Evolutionary conservation across 1,140 invertebrate genomes (phyloP).

Genomic region (Sinella curviseta): DNA sequence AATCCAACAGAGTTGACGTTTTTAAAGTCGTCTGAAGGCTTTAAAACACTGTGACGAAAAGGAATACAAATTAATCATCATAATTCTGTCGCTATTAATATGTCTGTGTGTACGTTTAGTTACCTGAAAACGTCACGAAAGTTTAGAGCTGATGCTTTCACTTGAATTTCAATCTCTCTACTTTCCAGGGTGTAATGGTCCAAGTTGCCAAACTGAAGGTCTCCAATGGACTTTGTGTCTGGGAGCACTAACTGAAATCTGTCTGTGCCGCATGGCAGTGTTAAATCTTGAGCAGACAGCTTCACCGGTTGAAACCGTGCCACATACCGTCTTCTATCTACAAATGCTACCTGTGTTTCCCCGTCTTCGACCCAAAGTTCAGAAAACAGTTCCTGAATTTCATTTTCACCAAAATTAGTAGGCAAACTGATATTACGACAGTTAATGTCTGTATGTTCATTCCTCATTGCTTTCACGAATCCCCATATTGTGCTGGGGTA

Average conservation of each 20-base stretch:
- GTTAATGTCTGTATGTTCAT: slow-evolving; percentile 1
- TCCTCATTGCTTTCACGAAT: neutral
- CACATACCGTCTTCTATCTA: neutral
- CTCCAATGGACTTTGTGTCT: neutral
- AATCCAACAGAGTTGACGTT: neutral
- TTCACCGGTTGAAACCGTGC: neutral
- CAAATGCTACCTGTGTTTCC: neutral
- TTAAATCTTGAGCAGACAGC: neutral
- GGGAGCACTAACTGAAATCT: neutral
- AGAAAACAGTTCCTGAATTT: neutral
- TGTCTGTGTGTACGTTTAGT: neutral
- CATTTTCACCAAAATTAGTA: neutral
- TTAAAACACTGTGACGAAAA: neutral
- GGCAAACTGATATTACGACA: neutral
- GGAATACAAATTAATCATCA: neutral
- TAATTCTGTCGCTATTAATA: neutral
- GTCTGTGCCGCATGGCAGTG: neutral
- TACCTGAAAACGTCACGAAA: slow-evolving; percentile 5
- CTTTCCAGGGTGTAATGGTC: neutral
- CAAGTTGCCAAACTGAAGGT: neutral
- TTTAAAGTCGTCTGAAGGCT: neutral
- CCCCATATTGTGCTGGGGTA: neutral
- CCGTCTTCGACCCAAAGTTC: neutral
- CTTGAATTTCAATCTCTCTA: neutral
- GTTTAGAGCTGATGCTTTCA: slow-evolving; percentile 11